Percentiles rank a stretch among this genome's conserved stretches.
These are phyloP conservation scores for Grallaria varia DNA, from an alignment of 2,113 vertebrate species.

Conservation along the genomic window DNA sequence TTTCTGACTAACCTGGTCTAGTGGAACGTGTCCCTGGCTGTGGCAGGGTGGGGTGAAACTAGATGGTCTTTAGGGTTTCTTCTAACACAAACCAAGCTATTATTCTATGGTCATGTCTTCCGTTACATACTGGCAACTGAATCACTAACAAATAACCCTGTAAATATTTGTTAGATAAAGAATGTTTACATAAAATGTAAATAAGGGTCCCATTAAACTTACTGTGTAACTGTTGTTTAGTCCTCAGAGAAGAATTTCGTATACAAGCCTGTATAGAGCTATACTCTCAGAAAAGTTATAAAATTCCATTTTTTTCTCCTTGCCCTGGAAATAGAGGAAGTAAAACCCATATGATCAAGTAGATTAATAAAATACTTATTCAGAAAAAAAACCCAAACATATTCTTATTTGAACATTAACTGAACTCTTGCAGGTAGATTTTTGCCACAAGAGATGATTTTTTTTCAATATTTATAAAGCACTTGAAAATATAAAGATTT, in stretches of 20 bases:
- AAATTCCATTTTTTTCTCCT: background rate
- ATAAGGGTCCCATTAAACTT: accelerated
- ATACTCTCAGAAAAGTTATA: background rate
- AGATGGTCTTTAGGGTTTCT: background rate
- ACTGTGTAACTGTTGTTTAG: background rate
- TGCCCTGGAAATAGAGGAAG: background rate
- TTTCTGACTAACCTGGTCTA: background rate
- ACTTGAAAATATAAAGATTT: background rate
- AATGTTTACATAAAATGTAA: background rate
- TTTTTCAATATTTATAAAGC: background rate
- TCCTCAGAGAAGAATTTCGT: background rate
- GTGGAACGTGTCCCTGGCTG: background rate
- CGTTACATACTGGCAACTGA: background rate
- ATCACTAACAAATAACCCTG: background rate
- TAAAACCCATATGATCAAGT: background rate
- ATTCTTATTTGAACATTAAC: background rate
- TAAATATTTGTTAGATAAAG: background rate
- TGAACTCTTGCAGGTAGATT: background rate
- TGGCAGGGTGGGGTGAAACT: background rate
- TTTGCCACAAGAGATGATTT: background rate
- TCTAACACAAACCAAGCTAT: background rate
- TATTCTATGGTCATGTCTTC: background rate
- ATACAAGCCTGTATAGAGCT: background rate
- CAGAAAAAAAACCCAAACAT: background rate
- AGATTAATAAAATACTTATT: background rate